A percentile compares a stretch with the other conserved stretches of the same genome.
These are phyloP conservation scores for Tanaodytes sp. DNA, from an alignment of 2,888 invertebrate species.

Conservation along the genomic window DNA sequence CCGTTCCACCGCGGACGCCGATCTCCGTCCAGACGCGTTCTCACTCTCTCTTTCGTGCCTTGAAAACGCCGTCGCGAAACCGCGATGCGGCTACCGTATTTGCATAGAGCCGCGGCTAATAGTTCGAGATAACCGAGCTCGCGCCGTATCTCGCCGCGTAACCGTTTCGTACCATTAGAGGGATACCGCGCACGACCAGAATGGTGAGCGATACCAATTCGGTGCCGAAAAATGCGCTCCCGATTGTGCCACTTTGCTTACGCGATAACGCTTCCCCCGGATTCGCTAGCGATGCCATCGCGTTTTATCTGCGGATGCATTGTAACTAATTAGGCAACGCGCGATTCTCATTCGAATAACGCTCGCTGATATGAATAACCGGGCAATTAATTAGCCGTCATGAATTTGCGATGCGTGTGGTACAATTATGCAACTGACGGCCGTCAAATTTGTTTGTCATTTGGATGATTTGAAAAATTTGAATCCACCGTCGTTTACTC, in stretches of 20 bases:
- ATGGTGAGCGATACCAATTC: conserved; percentile 44
- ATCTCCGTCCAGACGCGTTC: conserved; percentile 48
- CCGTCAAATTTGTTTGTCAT: too few relatives aligned
- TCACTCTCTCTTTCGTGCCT: conserved; percentile 54
- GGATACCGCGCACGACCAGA: conserved; percentile 37
- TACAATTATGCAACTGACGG: too few relatives aligned
- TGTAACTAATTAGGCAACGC: not conserved
- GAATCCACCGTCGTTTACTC: too few relatives aligned
- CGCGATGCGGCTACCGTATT: conserved; percentile 62
- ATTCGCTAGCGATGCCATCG: not conserved
- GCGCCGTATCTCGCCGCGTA: conserved; percentile 58
- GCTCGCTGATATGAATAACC: not conserved
- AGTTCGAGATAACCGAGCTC: conserved; percentile 65
- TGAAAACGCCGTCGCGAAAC: conserved; percentile 43
- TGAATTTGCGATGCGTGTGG: too few relatives aligned
- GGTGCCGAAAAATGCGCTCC: conserved; percentile 29
- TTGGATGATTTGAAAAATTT: too few relatives aligned
- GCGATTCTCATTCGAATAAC: conserved; percentile 6
- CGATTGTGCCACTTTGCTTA: conserved; percentile 24
- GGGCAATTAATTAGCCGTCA: too few relatives aligned
- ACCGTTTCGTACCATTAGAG: conserved; percentile 58
- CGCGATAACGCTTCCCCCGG: conserved; percentile 2
- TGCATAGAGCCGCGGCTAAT: conserved; percentile 69
- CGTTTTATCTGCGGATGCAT: not conserved
- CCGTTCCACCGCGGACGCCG: conserved; percentile 60